These are phyloP conservation scores for Anoplolepis gracilipes DNA, from an alignment of 1,140 invertebrate genomes.

Conservation along the genomic window DNA sequence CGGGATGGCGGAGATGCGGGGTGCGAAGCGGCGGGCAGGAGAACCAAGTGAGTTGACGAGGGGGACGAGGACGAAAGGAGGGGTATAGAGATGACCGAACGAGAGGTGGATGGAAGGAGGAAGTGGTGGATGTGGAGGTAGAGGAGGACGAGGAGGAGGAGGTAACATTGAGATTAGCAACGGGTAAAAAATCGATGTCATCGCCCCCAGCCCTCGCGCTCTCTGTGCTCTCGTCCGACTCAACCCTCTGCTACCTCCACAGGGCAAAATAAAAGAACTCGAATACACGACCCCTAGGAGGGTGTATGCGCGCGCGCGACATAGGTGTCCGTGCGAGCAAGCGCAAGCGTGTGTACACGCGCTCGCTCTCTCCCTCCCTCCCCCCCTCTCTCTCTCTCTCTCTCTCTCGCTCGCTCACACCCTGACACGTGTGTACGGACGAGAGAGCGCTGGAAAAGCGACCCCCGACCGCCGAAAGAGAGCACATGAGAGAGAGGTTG, in stretches of 20 bases:
- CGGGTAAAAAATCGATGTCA: constrained; percentile 83
- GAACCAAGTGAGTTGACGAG: constrained; percentile 50
- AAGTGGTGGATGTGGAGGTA: constrained; percentile 53
- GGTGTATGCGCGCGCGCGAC: constrained; percentile 44
- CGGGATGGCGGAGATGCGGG: constrained; percentile 55
- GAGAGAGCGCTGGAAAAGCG: constrained; percentile 77
- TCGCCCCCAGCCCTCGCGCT: constrained; percentile 76
- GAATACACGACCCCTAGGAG: constrained; percentile 76
- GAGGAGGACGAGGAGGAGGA: constrained; percentile 68
- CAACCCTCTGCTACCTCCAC: constrained; percentile 74
- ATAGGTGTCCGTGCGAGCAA: constrained; percentile 57
- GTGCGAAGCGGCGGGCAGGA: neutral
- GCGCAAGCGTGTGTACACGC: constrained; percentile 48
- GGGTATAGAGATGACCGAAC: constrained; percentile 66
- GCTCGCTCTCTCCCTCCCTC: constrained; percentile 51
- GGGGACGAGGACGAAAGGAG: constrained; percentile 17
- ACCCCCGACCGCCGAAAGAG: constrained; percentile 73
- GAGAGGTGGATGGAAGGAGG: constrained; percentile 61
- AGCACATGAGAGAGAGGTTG: constrained; percentile 56
- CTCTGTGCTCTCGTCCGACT: constrained; percentile 73
- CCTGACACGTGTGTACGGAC: constrained; percentile 63
- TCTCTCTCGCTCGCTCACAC: constrained; percentile 60
- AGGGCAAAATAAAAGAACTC: constrained; percentile 81
- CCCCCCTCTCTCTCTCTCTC: constrained; percentile 9
- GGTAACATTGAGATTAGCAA: constrained; percentile 81